Percentiles rank a stretch among this genome's conserved stretches.
Conservation (phyloP, 1,140 invertebrate species). For the Lepidurus packardi region DNA sequence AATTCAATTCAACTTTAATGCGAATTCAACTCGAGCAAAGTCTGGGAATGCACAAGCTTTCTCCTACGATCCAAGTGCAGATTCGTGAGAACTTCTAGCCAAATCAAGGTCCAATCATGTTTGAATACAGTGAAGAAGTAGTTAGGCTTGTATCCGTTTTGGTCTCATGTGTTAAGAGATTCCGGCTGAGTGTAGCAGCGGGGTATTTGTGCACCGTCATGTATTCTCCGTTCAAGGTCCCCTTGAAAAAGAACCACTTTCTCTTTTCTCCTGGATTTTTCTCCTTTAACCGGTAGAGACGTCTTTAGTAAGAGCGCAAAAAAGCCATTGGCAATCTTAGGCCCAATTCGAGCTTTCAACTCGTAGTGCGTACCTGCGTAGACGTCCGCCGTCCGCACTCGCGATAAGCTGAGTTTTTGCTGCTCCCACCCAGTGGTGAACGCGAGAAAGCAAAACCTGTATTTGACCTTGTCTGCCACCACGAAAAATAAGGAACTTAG, state of each 20-base stretch:
- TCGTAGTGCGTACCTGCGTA: too few relatives aligned
- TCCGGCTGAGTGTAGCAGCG: not conserved
- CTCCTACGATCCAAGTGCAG: too few relatives aligned
- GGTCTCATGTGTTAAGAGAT: not conserved
- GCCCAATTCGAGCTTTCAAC: too few relatives aligned
- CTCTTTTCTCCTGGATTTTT: not conserved
- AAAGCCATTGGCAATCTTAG: conserved; percentile 10
- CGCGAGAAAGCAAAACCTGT: not conserved
- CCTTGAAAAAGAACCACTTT: conserved; percentile 15
- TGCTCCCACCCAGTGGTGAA: not conserved
- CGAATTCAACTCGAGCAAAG: too few relatives aligned
- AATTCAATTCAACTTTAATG: too few relatives aligned
- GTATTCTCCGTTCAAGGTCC: not conserved
- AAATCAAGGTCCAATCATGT: too few relatives aligned
- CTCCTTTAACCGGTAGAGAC: not conserved
- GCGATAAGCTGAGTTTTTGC: not conserved
- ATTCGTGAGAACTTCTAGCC: too few relatives aligned
- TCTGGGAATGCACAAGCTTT: too few relatives aligned
- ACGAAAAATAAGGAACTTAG: not conserved
- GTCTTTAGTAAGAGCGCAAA: not conserved
- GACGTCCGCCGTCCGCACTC: not conserved
- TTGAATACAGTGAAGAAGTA: too few relatives aligned
- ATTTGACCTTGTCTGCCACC: not conserved
- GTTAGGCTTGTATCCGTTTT: too few relatives aligned
- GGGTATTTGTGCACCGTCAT: not conserved